Conservation (phyloP, 2,888 invertebrate species). For the Caenorhabditis zanzibari region DNA sequence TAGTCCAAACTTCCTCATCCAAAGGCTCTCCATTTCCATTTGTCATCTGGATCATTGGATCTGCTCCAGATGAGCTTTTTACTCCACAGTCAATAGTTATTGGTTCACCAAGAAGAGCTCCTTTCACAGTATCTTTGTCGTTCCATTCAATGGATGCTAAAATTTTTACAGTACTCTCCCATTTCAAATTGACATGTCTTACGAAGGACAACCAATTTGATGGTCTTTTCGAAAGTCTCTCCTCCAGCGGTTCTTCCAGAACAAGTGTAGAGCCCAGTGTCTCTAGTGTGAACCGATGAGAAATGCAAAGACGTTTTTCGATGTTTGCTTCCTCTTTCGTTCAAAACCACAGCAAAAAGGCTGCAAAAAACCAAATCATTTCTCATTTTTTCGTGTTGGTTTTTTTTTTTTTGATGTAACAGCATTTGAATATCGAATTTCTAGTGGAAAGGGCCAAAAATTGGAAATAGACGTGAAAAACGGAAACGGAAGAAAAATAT, state of each 20-base stretch:
- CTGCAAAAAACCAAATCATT: constrained; percentile 58
- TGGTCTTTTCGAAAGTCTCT: constrained; percentile 60
- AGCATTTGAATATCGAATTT: constrained; percentile 44
- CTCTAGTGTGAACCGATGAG: constrained; percentile 69
- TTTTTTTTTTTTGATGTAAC: constrained; percentile 19
- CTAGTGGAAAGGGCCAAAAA: neutral
- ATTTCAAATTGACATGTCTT: neutral
- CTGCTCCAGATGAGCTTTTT: constrained; percentile 46
- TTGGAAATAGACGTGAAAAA: constrained; percentile 32
- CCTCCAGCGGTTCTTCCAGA: constrained; percentile 71
- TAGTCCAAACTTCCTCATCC: constrained; percentile 69
- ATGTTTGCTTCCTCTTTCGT: constrained; percentile 66
- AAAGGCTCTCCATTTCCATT: constrained; percentile 76
- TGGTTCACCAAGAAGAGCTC: constrained; percentile 78
- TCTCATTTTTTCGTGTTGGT: constrained; percentile 30
- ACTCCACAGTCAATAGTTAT: constrained; percentile 80
- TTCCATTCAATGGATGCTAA: constrained; percentile 78
- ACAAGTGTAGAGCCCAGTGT: constrained; percentile 72
- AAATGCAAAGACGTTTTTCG: constrained; percentile 76
- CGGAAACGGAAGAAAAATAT: constrained; percentile 53
- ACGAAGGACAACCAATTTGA: constrained; percentile 73
- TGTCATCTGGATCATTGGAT: constrained; percentile 76
- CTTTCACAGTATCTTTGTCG: constrained; percentile 68
- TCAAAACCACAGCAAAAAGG: constrained; percentile 73
- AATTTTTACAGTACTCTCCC: neutral